Conservation (phyloP, 92 coral and sea anemone genomes). For the Epizoanthus rinbou region DNA sequence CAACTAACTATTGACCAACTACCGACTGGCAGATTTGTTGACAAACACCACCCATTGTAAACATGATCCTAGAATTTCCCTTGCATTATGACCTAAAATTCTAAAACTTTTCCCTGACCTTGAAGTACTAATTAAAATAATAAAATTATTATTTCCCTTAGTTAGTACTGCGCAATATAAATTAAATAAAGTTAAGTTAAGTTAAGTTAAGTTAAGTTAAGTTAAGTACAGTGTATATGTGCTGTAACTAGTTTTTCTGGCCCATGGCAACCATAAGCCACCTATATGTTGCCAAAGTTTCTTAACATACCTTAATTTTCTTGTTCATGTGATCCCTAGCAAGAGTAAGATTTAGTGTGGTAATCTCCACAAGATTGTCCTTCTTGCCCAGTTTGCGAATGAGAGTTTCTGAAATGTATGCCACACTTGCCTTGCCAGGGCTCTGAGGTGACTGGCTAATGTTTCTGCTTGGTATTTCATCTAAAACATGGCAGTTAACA, state of each 20-base stretch:
- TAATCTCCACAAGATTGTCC: constrained; percentile 74
- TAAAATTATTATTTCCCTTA: too few relatives aligned
- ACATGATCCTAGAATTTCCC: neutral
- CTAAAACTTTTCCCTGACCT: too few relatives aligned
- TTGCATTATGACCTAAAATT: too few relatives aligned
- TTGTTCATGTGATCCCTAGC: constrained; percentile 89
- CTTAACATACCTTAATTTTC: constrained; percentile 87
- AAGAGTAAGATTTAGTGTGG: constrained; percentile 74
- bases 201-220: too few relatives aligned
- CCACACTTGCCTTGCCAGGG: constrained; percentile 75
- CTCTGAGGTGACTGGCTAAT: constrained; percentile 16
- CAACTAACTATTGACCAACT: too few relatives aligned
- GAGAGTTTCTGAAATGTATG: constrained; percentile 88
- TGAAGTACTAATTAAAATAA: too few relatives aligned
- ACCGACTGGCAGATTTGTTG: too few relatives aligned
- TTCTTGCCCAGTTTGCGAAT: constrained; percentile 77
- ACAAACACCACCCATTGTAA: too few relatives aligned
- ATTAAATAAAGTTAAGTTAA: too few relatives aligned
- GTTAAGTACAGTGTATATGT: too few relatives aligned
- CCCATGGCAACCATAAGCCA: neutral
- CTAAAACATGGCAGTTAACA: neutral
- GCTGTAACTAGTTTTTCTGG: neutral
- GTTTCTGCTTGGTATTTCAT: constrained; percentile 31
- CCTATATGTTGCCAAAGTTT: neutral
- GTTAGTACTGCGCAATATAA: too few relatives aligned